phyloP scores from a whole-genome alignment of 1,140 invertebrate genomes.

The Drosophila ficusphila region DNA sequence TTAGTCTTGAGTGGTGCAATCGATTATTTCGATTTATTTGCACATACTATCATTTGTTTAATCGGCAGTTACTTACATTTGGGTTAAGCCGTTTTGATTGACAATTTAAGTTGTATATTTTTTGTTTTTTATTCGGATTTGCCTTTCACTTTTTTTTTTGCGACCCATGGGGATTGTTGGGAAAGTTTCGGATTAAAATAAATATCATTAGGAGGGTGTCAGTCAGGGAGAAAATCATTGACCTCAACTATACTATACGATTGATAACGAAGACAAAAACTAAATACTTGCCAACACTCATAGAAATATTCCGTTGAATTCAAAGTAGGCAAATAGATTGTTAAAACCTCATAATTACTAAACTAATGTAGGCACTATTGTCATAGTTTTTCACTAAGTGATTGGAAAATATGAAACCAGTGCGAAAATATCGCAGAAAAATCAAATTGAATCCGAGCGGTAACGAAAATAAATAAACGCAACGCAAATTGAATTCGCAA shows the following conservation, averaged over 20 bases:
- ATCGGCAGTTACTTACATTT: constrained; percentile 27
- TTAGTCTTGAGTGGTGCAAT: constrained; percentile 9
- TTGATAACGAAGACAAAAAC: too few relatives aligned
- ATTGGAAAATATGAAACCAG: constrained; percentile 28
- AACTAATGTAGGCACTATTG: neutral
- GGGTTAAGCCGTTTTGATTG: constrained; percentile 41
- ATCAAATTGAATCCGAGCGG: neutral
- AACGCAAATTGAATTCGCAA: constrained; percentile 61
- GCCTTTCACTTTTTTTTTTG: constrained; percentile 34
- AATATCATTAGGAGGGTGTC: neutral
- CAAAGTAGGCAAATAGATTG: neutral
- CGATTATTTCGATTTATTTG: constrained; percentile 38
- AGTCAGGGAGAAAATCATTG: neutral
- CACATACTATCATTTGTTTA: constrained; percentile 37
- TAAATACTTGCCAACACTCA: too few relatives aligned
- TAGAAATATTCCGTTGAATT: constrained; percentile 4
- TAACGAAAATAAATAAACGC: constrained; percentile 46
- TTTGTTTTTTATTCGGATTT: neutral
- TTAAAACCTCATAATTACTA: constrained; percentile 5
- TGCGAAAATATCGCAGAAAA: constrained; percentile 30
- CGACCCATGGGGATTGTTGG: constrained; percentile 8
- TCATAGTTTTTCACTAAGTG: constrained; percentile 19
- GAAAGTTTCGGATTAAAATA: constrained; percentile 12
- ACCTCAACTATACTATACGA: too few relatives aligned
- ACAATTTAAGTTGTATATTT: constrained; percentile 32